Evolutionary conservation across 1,140 invertebrate species (phyloP).

Genomic region (Bombus turneri): DNA sequence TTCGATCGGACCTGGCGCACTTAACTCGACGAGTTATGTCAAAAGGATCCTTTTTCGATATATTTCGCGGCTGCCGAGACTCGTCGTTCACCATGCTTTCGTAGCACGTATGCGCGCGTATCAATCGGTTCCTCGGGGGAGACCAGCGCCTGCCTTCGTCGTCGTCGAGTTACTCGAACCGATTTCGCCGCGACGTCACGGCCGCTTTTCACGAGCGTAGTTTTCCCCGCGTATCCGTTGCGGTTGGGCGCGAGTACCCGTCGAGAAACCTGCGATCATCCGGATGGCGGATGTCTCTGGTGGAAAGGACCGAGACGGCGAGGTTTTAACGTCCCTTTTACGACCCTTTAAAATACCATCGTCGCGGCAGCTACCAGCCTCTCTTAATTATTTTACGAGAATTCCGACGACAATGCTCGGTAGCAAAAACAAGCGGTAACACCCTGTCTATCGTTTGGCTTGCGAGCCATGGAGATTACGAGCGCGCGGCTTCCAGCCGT

Average conservation of each 20-base stretch:
- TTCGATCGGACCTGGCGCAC: constrained; percentile 8
- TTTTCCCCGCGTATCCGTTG: not conserved
- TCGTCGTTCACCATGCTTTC: too few species aligned
- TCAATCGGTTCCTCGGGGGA: not conserved
- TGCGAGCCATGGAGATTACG: constrained; percentile 65
- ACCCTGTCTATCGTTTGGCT: constrained; percentile 73
- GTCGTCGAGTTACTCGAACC: not conserved
- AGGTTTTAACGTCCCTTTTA: constrained; percentile 81
- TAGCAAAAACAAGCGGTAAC: constrained; percentile 80
- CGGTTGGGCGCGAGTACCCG: not conserved
- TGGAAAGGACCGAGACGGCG: constrained; percentile 63
- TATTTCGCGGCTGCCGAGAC: not conserved
- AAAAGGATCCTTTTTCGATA: not conserved
- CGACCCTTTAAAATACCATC: constrained; percentile 81
- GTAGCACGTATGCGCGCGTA: too few species aligned
- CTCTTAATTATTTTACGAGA: constrained; percentile 83
- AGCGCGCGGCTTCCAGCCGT: constrained; percentile 16
- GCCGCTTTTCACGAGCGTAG: not conserved
- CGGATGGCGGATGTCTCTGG: constrained; percentile 43
- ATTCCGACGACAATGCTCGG: constrained; percentile 80
- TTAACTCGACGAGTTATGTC: constrained; percentile 1
- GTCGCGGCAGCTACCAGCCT: constrained; percentile 72
- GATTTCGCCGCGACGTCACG: not conserved
- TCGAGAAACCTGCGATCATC: constrained; percentile 27
- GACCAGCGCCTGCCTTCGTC: too few species aligned